phyloP scores from a whole-genome alignment of 1,140 invertebrate genomes.

The Chrysopa pallens region DNA sequence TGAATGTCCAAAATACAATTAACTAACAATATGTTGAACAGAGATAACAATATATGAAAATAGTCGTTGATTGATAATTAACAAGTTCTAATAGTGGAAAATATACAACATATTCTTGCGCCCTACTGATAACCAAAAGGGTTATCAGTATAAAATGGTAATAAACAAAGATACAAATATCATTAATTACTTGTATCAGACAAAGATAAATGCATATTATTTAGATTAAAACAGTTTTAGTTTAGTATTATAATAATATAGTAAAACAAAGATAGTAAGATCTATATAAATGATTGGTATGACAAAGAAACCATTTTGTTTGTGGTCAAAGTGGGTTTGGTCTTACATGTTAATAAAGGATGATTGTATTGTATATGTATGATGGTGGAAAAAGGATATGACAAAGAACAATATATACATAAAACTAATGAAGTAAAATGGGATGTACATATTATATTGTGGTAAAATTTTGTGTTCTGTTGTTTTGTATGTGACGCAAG shows the following conservation, averaged over 20 bases:
- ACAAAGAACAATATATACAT: slow-evolving; percentile 9
- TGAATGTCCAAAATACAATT: too few relatives aligned
- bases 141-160: slow-evolving; percentile 19
- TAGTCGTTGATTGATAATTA: neutral
- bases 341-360: slow-evolving; percentile 18
- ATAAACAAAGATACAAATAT: neutral
- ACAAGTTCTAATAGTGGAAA: too few relatives aligned
- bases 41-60: neutral
- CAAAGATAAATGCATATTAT: neutral
- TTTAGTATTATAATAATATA: slow-evolving; percentile 16
- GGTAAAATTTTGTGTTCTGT: too few relatives aligned
- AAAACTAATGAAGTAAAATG: slow-evolving; percentile 5
- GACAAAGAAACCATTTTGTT: slow-evolving; percentile 13
- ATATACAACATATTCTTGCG: slow-evolving; percentile 11
- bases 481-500: slow-evolving; percentile 11
- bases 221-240: neutral
- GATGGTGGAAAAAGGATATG: slow-evolving; percentile 7
- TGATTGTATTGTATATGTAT: slow-evolving; percentile 13
- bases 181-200: neutral
- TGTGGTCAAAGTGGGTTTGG: slow-evolving; percentile 22
- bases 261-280: slow-evolving; percentile 15
- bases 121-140: slow-evolving; percentile 21
- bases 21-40: too few relatives aligned
- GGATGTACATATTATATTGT: slow-evolving; percentile 10
- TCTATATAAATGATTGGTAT: slow-evolving; percentile 5